Evolutionary conservation across 2,888 invertebrate genomes (phyloP), one percentile per base, ranked within the genome.

Genomic region (Nebria brevicollis): DNA sequence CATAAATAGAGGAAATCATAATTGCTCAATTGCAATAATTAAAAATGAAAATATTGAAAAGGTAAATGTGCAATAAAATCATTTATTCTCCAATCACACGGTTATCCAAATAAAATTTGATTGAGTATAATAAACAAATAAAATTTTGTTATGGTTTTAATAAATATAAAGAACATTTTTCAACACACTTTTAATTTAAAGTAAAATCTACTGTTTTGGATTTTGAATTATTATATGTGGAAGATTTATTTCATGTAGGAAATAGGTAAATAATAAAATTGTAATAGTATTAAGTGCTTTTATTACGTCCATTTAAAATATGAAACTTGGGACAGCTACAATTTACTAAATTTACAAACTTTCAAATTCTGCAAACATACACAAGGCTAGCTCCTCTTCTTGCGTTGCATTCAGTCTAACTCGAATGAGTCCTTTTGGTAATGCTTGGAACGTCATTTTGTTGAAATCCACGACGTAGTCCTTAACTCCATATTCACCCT

Each of bases 331-430:
- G 54, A 54, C 54, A 54, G 54, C 54, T 54, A 54, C 54, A 54
- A 54, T 54, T 11, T 70, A 26, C 15, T 34, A 15, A 43, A 4
- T 34, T 75, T 75, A 75, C 8, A 25, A 8, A 64, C 75, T 75
- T 72, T 80, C 80, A 34, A 80, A 68, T 72, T 80, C 80, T 10
- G 75, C 80, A 64, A 66, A 70, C 34, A 80, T n/a, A 41, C 80
- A 80, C n/a, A 75, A n/a, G 8, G 75, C 75, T 20, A 80, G 2
- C 54, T 80, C 80, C 3, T 80, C 80, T 11, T 75, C 80, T 75
- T 75, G 68, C n/a, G 80, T 80, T 1, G 80, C 80, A 75, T 80
- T 80, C n/a, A 70, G 70, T 65, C 66, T 66, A 11, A 80, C 54
- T 26, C 75, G 66, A 6, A 75, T 10, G 25, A 34, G 54, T 15